Percentiles rank a stretch among this genome's conserved stretches.
phyloP scores from a whole-genome alignment of 2,113 vertebrate genomes.

The Epinephelus cyanopodus region DNA sequence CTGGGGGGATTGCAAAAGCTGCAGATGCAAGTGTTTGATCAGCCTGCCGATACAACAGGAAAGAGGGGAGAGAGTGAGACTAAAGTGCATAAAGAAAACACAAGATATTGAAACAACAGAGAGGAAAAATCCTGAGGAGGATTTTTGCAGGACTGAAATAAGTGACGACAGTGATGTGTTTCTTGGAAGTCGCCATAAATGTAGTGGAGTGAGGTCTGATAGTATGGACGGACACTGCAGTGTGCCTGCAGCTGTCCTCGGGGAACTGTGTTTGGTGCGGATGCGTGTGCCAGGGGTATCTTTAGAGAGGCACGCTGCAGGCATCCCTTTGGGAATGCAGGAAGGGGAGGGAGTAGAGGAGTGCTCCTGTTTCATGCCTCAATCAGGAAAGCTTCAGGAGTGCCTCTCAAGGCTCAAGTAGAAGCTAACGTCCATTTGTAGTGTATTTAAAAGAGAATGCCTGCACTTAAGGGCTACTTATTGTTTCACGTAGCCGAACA shows the following conservation, averaged over 20 bases:
- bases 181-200: slow-evolving; percentile 21
- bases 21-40: slow-evolving; percentile 75
- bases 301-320: slow-evolving; percentile 66
- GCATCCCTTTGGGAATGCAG: slow-evolving; percentile 69
- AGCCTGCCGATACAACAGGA: slow-evolving; percentile 53
- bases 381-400: slow-evolving; percentile 75
- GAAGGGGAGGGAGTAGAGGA: slow-evolving; percentile 57
- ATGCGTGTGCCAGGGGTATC: slow-evolving; percentile 73
- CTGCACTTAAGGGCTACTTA: slow-evolving; percentile 79
- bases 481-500: slow-evolving; percentile 65
- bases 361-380: slow-evolving; percentile 77
- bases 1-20: slow-evolving; percentile 64
- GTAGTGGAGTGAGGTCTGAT: slow-evolving; percentile 38
- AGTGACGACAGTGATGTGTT: slow-evolving; percentile 29
- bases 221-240: slow-evolving; percentile 57
- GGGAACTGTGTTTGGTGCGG: slow-evolving; percentile 67
- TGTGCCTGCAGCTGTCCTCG: slow-evolving; percentile 64
- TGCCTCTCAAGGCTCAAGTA: slow-evolving; percentile 79
- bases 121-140: slow-evolving; percentile 15
- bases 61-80: neutral
- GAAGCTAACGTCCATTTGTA: slow-evolving; percentile 78
- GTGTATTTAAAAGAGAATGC: slow-evolving; percentile 81
- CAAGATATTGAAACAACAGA: slow-evolving; percentile 38
- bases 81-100: slow-evolving; percentile 45
- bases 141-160: slow-evolving; percentile 33